Evolutionary conservation across 2,797 vertebrate species (phyloP).

Genomic region (Mallotus villosus): DNA sequence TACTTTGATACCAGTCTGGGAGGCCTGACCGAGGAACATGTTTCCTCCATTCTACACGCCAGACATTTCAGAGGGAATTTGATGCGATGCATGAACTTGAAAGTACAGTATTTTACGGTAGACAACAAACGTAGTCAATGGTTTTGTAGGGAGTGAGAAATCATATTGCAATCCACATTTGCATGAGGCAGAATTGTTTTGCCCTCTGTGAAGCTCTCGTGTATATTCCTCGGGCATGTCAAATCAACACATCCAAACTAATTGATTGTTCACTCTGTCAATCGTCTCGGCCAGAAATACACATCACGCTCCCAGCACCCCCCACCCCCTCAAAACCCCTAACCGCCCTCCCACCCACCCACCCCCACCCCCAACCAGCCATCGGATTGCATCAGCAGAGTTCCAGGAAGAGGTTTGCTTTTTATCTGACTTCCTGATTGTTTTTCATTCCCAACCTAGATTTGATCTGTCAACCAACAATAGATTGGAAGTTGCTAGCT

Average conservation of each 20-base stretch:
- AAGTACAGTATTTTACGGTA: neutral
- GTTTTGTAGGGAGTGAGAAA: neutral
- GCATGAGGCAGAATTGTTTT: slow-evolving; percentile 4
- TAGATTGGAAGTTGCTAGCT: neutral
- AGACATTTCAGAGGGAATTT: neutral
- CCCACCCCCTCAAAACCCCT: too few relatives aligned
- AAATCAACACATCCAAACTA: slow-evolving; percentile 4
- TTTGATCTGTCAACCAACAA: neutral
- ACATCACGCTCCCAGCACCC: neutral
- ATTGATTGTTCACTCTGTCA: slow-evolving; percentile 10
- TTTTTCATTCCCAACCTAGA: neutral
- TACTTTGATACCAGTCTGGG: too few relatives aligned
- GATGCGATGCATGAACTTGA: neutral
- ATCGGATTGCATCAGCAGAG: slow-evolving; percentile 8
- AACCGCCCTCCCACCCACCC: too few relatives aligned
- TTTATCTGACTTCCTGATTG: slow-evolving; percentile 6
- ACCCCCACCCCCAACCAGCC: neutral
- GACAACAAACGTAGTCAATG: neutral
- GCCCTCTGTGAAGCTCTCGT: neutral
- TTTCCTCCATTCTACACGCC: neutral
- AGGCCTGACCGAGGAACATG: too few relatives aligned
- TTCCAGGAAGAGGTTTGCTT: neutral
- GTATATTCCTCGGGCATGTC: neutral
- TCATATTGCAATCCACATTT: neutral
- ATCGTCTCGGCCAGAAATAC: neutral